These are phyloP conservation scores for Alligator sinensis DNA, from an alignment of 2,113 vertebrate species.

Conservation along the genomic window DNA sequence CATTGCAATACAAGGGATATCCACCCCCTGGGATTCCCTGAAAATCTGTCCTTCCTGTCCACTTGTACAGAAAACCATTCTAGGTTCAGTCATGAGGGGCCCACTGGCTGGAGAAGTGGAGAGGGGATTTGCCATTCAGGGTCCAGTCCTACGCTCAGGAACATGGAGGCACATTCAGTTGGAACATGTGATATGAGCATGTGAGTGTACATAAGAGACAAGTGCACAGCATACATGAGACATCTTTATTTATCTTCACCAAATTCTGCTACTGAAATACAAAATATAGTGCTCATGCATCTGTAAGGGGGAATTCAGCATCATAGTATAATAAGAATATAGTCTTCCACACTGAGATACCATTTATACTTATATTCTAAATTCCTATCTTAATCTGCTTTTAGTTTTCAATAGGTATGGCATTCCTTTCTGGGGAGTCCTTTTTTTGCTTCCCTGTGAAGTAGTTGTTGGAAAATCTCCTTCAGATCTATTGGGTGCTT, in stretches of 20 bases:
- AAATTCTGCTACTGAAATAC: background rate
- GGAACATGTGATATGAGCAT: background rate
- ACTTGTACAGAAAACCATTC: background rate
- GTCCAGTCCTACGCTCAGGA: background rate
- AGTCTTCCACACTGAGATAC: background rate
- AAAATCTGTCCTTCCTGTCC: background rate
- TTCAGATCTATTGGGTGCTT: background rate
- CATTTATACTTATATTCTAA: background rate
- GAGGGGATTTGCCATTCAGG: background rate
- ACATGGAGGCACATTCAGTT: background rate
- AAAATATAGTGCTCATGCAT: background rate
- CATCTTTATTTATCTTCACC: background rate
- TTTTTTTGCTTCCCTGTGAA: background rate
- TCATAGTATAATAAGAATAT: background rate
- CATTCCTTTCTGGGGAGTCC: background rate
- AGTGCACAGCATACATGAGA: background rate
- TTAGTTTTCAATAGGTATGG: background rate
- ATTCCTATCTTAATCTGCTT: rapidly evolving
- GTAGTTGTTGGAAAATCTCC: background rate
- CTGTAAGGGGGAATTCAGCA: background rate
- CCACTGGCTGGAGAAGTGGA: background rate
- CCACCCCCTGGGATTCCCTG: background rate
- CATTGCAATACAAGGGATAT: background rate
- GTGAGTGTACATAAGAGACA: background rate
- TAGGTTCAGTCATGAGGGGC: background rate